phyloP scores from a whole-genome alignment of 2,797 vertebrate genomes.

The Pseudomugil gertrudae region DNA sequence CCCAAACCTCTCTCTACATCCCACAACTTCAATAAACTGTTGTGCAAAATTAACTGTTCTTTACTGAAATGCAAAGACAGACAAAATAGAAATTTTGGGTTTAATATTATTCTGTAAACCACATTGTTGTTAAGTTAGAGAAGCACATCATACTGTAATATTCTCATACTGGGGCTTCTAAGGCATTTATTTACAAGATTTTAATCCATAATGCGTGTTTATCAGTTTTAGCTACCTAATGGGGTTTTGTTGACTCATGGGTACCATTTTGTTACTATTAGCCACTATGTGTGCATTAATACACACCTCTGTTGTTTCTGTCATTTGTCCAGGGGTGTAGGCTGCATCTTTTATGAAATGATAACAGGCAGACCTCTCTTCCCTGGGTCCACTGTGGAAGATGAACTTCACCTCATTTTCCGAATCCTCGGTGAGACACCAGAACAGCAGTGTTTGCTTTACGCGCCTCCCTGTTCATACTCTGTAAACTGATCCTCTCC shows the following conservation, averaged over 20 bases:
- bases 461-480: neutral
- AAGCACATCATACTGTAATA: neutral
- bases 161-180: neutral
- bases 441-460: neutral
- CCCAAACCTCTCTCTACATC: neutral
- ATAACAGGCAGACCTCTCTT: slow-evolving; percentile 85
- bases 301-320: neutral
- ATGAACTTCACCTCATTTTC: slow-evolving; percentile 86
- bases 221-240: neutral
- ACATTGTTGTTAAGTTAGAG: neutral
- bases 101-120: neutral
- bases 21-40: no score
- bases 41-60: neutral
- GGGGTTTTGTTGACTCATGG: neutral
- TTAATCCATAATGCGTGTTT: neutral
- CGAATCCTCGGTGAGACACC: slow-evolving; percentile 81
- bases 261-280: neutral
- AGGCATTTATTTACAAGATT: neutral
- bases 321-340: slow-evolving; percentile 80
- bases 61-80: neutral
- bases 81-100: neutral
- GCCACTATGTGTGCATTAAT: neutral
- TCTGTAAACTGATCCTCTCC: neutral
- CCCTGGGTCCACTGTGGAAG: slow-evolving; percentile 86
- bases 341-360: slow-evolving; percentile 88